Conservation (phyloP, 92 coral and sea anemone genomes). For the Zoanthus solanderi region DNA sequence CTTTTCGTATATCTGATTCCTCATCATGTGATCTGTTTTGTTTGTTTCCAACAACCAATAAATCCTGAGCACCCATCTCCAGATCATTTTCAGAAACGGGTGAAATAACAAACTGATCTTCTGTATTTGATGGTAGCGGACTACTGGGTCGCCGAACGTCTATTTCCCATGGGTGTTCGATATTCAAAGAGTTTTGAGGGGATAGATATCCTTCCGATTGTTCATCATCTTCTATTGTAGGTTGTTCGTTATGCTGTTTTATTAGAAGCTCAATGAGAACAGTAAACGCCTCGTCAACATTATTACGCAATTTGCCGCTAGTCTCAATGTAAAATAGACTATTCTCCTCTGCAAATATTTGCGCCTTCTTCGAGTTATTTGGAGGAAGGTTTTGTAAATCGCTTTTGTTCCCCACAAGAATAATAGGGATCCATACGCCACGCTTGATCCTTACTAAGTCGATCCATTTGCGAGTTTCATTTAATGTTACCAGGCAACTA, state of each 20-base stretch:
- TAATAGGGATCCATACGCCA: slow-evolving; percentile 39
- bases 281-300: slow-evolving; percentile 80
- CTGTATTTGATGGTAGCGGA: background rate
- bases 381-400: slow-evolving; percentile 37
- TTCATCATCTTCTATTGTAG: background rate
- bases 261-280: slow-evolving; percentile 65
- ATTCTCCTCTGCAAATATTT: slow-evolving; percentile 7
- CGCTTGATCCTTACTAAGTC: slow-evolving; percentile 60
- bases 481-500: slow-evolving; percentile 52
- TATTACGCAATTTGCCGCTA: slow-evolving; percentile 68
- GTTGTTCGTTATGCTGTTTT: slow-evolving; percentile 36
- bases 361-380: background rate
- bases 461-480: slow-evolving; percentile 68
- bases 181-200: background rate
- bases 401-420: slow-evolving; percentile 87
- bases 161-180: background rate
- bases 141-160: background rate
- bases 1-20: no score
- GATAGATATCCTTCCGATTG: background rate
- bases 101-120: background rate
- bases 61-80: background rate
- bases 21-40: no score
- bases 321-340: slow-evolving; percentile 77
- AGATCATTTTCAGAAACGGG: background rate
- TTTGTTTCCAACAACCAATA: background rate